Conservation (phyloP, 2,888 invertebrate genomes). For the Catotricha subobsoleta region DNA sequence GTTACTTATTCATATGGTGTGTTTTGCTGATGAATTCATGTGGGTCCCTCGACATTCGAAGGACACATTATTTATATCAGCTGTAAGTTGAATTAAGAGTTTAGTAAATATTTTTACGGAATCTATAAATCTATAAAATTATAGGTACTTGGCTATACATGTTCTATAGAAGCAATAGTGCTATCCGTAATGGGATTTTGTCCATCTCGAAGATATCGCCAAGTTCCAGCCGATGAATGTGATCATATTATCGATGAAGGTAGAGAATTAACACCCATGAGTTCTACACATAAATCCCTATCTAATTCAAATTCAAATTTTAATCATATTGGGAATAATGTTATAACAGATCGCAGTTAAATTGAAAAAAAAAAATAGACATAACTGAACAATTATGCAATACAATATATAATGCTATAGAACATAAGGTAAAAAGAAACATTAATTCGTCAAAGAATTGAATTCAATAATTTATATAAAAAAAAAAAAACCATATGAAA, state of each 20-base stretch:
- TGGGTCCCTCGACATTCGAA: slow-evolving; percentile 56
- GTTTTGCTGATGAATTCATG: slow-evolving; percentile 41
- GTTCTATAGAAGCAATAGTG: slow-evolving; percentile 39
- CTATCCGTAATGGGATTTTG: slow-evolving; percentile 39
- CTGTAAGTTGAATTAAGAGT: slow-evolving; percentile 31
- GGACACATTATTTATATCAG: slow-evolving; percentile 47
- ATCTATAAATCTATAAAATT: slow-evolving; percentile 11
- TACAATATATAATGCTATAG: too few relatives aligned
- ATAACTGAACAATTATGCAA: too few relatives aligned
- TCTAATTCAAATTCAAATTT: slow-evolving; percentile 3
- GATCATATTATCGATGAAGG: slow-evolving; percentile 34
- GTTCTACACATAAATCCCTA: slow-evolving; percentile 17
- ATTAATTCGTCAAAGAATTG: too few relatives aligned
- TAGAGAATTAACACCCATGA: slow-evolving; percentile 33
- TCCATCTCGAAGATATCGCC: slow-evolving; percentile 36
- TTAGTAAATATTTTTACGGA: not conserved
- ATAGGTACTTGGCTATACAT: slow-evolving; percentile 42
- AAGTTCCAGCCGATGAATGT: slow-evolving; percentile 44
- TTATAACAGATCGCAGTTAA: slow-evolving; percentile 2
- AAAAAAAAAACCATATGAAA: too few relatives aligned
- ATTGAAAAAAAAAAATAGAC: too few relatives aligned
- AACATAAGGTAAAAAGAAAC: too few relatives aligned
- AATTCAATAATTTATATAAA: too few relatives aligned
- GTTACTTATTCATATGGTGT: slow-evolving; percentile 48
- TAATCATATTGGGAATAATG: not conserved